Base-by-base conservation (phyloP, 2,797 vertebrate genomes). In the Chrysocyon brachyurus region DNA sequence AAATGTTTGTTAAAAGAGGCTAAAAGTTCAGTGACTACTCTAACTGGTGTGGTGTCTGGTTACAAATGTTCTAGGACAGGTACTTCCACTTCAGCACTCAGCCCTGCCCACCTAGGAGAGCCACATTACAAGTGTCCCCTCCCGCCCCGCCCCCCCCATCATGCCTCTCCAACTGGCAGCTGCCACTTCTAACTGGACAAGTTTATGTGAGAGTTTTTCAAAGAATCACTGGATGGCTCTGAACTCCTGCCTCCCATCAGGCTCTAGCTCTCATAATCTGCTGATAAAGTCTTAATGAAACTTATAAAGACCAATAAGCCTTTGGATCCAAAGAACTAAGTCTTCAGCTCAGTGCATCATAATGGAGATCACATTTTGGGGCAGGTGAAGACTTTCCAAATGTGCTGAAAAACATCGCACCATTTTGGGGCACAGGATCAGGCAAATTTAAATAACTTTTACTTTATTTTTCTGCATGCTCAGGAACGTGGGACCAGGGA, bases 11-110 rank as follows among this genome's bases (percentile, higher is more conserved):
- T 68, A 94, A 93, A 96, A 57, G 33, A 95, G 56, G 94, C 33
- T 79, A 64, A 96, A 97, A 94, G 81, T 95, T 96, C 94, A 97
- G 70, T 63, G n/a, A 90, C 81, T 68, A 56, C 70, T 94, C 59
- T 90, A 52, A 92, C 84, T 82, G 90, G 84, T 57, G 22, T 9
- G 59, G 87, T 91, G 36, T 97, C 82, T 94, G 84, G 83, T 96
- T 97, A 95, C 86, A 83, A 89, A 96, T 57, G 52, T 96, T 77
- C 91, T 70, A 66, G 86, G 52, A 79, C 17, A 24, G 93, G 33
- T 12, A 2, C 40, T 78, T 97, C 82, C 26, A 40, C 68, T 70
- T 61, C 26, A 59, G 68, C 79, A 10, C 57, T 40, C 61, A 88
- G n/a, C 2, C 40, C 52, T 4, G 46, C 59, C 59, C 40, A 4